phyloP scores from a whole-genome alignment of 2,888 invertebrate genomes.

The Minunthozetes semirufus region DNA sequence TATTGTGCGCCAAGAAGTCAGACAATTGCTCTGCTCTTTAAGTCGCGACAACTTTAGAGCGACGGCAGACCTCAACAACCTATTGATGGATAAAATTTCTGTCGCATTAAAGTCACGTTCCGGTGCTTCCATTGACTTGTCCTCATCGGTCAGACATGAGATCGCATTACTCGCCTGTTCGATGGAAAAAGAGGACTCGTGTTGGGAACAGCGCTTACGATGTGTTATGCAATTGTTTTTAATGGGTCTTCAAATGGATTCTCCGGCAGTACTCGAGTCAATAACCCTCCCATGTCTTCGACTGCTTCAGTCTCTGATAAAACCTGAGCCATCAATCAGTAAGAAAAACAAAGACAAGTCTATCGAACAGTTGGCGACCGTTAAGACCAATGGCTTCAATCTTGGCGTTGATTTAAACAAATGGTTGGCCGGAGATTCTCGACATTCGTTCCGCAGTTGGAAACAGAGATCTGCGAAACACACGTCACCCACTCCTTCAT shows the following conservation, averaged over 20 bases:
- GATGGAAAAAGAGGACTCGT: conserved; percentile 83
- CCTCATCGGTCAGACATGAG: conserved; percentile 70
- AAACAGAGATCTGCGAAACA: conserved; percentile 56
- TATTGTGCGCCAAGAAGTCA: conserved; percentile 76
- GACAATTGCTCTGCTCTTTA: conserved; percentile 76
- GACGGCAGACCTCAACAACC: conserved; percentile 71
- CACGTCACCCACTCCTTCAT: conserved; percentile 30
- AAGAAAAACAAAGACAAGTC: conserved; percentile 43
- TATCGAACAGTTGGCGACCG: conserved; percentile 42
- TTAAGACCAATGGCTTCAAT: conserved; percentile 50
- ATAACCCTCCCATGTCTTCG: conserved; percentile 87
- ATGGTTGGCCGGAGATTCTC: conserved; percentile 65
- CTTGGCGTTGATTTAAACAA: conserved; percentile 64
- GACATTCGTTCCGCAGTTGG: conserved; percentile 67
- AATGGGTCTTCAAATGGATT: conserved; percentile 56
- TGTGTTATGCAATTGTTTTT: conserved; percentile 76
- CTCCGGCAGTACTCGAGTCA: conserved; percentile 78
- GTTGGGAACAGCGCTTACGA: conserved; percentile 84
- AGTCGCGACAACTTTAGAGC: conserved; percentile 77
- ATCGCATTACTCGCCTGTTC: conserved; percentile 78
- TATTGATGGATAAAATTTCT: conserved; percentile 70
- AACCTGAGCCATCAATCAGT: conserved; percentile 45
- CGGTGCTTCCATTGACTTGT: conserved; percentile 39
- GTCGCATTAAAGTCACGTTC: conserved; percentile 53
- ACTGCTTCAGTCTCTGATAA: conserved; percentile 74